Evolutionary conservation across 2,113 vertebrate species (phyloP).

Genomic region (Brachyhypopomus occidentalis): DNA sequence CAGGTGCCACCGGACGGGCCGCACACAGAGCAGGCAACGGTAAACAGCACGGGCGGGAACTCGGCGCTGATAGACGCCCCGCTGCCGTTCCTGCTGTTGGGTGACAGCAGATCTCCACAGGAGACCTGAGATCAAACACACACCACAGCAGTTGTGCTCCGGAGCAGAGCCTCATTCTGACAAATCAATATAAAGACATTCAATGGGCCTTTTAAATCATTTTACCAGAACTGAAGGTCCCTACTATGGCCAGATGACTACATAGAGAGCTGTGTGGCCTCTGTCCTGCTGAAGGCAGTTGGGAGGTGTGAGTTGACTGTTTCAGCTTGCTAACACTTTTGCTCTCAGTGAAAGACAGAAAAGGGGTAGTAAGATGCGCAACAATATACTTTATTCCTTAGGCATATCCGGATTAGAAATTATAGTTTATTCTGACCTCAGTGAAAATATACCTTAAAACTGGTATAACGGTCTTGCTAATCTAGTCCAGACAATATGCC

Average conservation of each 20-base stretch:
- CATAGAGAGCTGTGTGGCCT: no score
- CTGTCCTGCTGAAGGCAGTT: no score
- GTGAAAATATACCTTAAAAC: background rate
- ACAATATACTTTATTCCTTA: background rate
- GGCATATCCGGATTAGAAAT: background rate
- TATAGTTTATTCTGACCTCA: background rate
- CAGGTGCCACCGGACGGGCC: conserved; percentile 75
- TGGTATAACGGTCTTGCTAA: no score
- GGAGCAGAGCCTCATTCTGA: background rate
- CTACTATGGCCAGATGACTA: background rate
- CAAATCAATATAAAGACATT: background rate
- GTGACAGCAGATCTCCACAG: conserved; percentile 66
- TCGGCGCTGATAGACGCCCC: conserved; percentile 1
- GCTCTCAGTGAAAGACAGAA: background rate
- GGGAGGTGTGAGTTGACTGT: background rate
- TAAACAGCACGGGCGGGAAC: background rate
- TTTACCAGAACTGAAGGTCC: no score
- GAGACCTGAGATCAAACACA: conserved; percentile 47
- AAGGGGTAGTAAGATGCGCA: background rate
- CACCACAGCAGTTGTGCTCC: background rate
- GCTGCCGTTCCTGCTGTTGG: conserved; percentile 69
- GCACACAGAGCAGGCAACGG: conserved; percentile 69
- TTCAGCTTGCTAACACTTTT: background rate
- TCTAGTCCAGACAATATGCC: no score
- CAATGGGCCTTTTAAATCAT: background rate